phyloP scores from a whole-genome alignment of 2,797 vertebrate genomes.

The Pygocentrus nattereri region DNA sequence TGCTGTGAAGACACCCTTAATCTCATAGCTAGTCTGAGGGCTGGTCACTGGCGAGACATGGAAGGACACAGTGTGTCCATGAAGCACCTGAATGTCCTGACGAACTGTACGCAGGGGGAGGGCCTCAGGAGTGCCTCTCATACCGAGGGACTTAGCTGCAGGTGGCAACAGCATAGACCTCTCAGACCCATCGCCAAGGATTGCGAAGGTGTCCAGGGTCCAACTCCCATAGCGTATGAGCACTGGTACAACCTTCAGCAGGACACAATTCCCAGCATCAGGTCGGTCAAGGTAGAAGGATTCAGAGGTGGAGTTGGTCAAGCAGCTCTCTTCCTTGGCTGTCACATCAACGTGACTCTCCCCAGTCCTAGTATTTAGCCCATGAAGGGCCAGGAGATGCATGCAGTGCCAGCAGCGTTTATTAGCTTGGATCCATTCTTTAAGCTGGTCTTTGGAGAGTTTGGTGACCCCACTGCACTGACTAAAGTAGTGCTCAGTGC shows the following conservation, averaged over 20 bases:
- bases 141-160: background rate
- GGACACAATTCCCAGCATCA: too few species aligned
- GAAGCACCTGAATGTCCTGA: too few species aligned
- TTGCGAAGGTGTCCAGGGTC: background rate
- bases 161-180: slow-evolving; percentile 4
- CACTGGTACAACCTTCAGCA: background rate
- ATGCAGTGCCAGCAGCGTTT: too few species aligned
- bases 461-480: slow-evolving; percentile 28
- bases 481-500: slow-evolving; percentile 28
- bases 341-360: too few species aligned
- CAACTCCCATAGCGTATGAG: background rate
- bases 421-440: too few species aligned
- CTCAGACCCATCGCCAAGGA: slow-evolving; percentile 27
- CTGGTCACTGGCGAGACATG: background rate
- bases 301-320: background rate
- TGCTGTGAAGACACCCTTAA: slow-evolving; percentile 15
- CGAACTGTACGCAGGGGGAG: too few species aligned
- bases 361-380: too few species aligned
- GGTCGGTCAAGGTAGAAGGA: too few species aligned
- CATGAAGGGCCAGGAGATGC: slow-evolving; percentile 29
- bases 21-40: too few species aligned
- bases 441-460: slow-evolving; percentile 36
- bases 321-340: too few species aligned
- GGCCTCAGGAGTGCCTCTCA: slow-evolving; percentile 1
- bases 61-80: background rate